phyloP scores from a whole-genome alignment of 2,113 vertebrate genomes.

The Elgaria multicarinata region DNA sequence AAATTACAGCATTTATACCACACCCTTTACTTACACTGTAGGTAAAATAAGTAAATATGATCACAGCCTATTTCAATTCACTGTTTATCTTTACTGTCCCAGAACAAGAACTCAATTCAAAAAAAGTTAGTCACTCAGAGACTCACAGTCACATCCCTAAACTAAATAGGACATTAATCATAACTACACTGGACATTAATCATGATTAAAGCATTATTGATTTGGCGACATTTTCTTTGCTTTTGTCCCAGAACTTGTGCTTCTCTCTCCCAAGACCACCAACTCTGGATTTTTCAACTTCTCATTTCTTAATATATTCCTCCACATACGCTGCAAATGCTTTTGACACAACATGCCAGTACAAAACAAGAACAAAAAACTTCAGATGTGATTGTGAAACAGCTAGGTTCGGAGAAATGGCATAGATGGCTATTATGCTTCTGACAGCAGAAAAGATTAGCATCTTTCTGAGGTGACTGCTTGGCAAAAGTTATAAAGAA shows the following conservation, averaged over 20 bases:
- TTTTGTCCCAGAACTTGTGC: not conserved
- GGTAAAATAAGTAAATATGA: too few species aligned
- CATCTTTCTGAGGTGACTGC: not conserved
- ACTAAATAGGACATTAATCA: not conserved
- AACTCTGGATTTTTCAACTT: not conserved
- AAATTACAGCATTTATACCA: too few species aligned
- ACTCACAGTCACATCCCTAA: not conserved
- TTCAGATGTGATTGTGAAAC: not conserved
- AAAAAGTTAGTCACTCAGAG: not conserved
- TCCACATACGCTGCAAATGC: not conserved
- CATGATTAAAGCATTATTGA: too few species aligned
- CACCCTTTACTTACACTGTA: too few species aligned
- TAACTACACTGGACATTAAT: too few species aligned
- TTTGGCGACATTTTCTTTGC: not conserved
- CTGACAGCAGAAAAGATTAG: not conserved
- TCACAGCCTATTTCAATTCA: not conserved
- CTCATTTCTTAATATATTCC: not conserved
- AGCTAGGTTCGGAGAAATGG: not conserved
- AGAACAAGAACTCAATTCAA: not conserved
- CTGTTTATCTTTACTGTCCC: too few species aligned
- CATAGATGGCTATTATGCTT: not conserved
- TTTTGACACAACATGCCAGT: not conserved
- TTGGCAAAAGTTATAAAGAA: too few species aligned
- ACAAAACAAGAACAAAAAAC: not conserved
- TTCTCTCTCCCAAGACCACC: not conserved